Conservation (phyloP, 2,113 vertebrate species). For the Lycaon pictus region DNA sequence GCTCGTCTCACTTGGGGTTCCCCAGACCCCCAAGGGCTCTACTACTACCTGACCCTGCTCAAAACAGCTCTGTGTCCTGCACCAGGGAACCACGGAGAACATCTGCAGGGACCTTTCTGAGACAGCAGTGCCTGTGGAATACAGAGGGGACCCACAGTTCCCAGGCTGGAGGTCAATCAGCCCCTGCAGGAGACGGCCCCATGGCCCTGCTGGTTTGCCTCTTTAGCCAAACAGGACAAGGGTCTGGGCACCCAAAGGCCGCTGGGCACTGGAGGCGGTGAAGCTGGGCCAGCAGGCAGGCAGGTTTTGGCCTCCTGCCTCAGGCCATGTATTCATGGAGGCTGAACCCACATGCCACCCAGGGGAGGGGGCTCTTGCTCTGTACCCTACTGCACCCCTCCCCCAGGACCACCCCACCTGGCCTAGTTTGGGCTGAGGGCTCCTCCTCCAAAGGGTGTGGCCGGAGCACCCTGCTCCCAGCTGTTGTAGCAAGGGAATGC, state of each 20-base stretch:
- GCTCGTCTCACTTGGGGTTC: not conserved
- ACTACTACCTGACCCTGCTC: not conserved
- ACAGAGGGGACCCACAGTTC: not conserved
- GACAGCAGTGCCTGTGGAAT: not conserved
- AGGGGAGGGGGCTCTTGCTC: not conserved
- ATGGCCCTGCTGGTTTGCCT: too few relatives aligned
- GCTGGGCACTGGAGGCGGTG: not conserved
- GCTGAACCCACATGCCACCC: constrained; percentile 17
- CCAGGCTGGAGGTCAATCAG: not conserved
- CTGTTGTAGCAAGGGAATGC: not conserved
- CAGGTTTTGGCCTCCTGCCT: not conserved
- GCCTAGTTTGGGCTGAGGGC: not conserved
- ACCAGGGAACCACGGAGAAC: accelerated
- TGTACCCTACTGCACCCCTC: not conserved
- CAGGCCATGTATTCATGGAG: not conserved
- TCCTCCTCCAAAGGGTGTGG: not conserved
- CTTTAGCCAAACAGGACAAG: not conserved
- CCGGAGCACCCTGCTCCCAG: not conserved
- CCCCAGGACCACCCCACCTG: not conserved
- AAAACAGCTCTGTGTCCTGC: not conserved
- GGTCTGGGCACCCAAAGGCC: not conserved
- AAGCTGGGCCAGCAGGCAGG: not conserved
- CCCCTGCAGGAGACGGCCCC: not conserved
- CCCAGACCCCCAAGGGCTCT: not conserved
- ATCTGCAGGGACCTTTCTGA: not conserved